Evolutionary conservation across 2,113 vertebrate species (phyloP), one percentile per base, ranked within the genome.

Genomic region (Daubentonia madagascariensis): DNA sequence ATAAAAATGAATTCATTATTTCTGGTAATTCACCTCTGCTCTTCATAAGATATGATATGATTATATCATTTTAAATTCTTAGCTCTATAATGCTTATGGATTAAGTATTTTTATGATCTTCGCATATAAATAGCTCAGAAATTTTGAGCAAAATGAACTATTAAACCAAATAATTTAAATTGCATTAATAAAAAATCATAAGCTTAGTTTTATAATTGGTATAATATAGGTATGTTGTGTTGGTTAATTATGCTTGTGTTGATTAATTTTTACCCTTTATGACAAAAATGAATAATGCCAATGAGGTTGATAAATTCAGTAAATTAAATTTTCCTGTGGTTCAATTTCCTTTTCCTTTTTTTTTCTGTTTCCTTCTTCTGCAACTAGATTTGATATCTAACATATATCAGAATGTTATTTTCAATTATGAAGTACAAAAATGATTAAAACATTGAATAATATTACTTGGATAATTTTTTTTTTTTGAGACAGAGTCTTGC

Each of bases 211-310:
- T 67, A 52, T 89, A 50, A 90, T 40, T 75, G 91, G 25, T 32
- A 57, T 13, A 84, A 48, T 52, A 48, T 9, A 76, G 30, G 23
- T 81, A 23, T 18, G 20, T 54, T 65, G 40, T 40, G 17, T 48
- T 76, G 40, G 37, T 88, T 50, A 93, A 57, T 90, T 89, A 75
- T 63, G 20, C 9, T 89, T 67, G 2, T 57, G 8, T 72, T 70
- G 67, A 88, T 81, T 91, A 43, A 48, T 30, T 85, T 92, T 93
- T 83, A 54, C 30, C 45, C 85, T 76, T 96, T 76, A 63, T 72
- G 32, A 40, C 35, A 81, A 85, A 94, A 96, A 89, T 59, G 28
- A 91, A 85, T 48, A 80, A 76, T 76, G 32, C 6, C 20, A 61
- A 78, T 43, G 84, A 73, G n/a, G 5, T 6, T 83, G 54, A 37